phyloP scores from a whole-genome alignment of 1,140 invertebrate species.

The Atta cephalotes region DNA sequence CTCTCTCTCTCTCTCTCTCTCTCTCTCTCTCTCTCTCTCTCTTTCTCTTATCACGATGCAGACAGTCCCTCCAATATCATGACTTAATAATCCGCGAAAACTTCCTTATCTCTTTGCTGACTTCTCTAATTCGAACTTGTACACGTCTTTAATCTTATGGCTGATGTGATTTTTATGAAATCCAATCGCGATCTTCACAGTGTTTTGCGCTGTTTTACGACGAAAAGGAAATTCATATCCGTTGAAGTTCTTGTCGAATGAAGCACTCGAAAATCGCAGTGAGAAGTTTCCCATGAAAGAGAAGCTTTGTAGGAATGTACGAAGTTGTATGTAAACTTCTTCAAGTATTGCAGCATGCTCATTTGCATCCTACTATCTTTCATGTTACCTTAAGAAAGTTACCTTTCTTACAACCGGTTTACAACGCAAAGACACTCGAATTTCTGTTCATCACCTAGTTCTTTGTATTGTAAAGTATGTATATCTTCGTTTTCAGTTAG shows the following conservation, averaged over 20 bases:
- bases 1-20: too few species aligned
- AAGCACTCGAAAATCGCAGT: conserved; percentile 19
- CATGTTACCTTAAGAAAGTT: neutral
- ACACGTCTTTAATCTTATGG: conserved; percentile 17
- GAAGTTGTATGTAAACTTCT: conserved; percentile 26
- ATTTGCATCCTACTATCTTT: conserved; percentile 51
- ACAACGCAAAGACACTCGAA: neutral
- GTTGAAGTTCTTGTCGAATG: conserved; percentile 19
- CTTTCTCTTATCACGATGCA: conserved; percentile 5
- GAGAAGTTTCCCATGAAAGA: conserved; percentile 2
- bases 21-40: too few species aligned
- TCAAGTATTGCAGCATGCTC: conserved; percentile 17
- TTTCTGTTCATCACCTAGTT: conserved; percentile 11
- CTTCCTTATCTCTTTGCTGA: neutral
- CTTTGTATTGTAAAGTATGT: conserved; percentile 16
- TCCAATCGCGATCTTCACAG: conserved; percentile 12
- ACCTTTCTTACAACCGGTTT: neutral
- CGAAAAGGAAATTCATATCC: conserved; percentile 21
- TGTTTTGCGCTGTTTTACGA: conserved; percentile 39
- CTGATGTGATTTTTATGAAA: conserved; percentile 57
- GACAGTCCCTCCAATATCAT: neutral
- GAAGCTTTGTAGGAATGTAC: neutral
- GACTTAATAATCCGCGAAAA: conserved; percentile 58
- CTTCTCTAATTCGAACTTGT: conserved; percentile 29
- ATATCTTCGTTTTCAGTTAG: conserved; percentile 15